Base-by-base conservation (phyloP, 2,888 invertebrate species). In the Eumerus sabulonum region DNA sequence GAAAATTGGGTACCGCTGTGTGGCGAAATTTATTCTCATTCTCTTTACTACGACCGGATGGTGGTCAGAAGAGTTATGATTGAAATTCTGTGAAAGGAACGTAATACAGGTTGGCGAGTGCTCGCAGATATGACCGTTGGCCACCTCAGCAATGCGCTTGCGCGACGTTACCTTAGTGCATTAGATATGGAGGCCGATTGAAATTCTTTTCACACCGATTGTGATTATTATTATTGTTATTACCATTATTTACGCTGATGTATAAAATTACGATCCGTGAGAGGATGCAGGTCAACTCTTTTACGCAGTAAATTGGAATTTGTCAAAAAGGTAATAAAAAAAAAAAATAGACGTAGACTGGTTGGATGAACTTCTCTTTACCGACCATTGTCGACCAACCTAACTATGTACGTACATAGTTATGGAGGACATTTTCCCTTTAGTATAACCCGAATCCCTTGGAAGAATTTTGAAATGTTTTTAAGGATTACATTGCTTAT, bases 21-120 rank as follows among this genome's bases (percentile, higher is more conserved):
- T 54, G 35, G 54, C 53, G 44, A 74, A 79, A 74, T 79, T 64
- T 79, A 79, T 79, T 74, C 70, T 70, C 74, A 56, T 70, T 64
- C 79, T 44, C 74, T 64, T 64, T 60, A 74, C 3, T 27, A 27
- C 27, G 2, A 27, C 59, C 59, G 67, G 79, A 74, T 79, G 79
- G 66, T 79, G 77, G 73, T 68, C 77, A 77, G 51, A 64, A 70
- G 74, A 79, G 64, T 79, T 74, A 74, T 79, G 79, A 79, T 79
- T 79, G 79, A 68, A 68, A 70, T 74, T 40, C 50, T 12, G 53
- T 63, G 63, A 64, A 19, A 40, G 54, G 68, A 74, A 66, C 56
- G 59, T 57, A 27, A 27, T 27, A 79, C 62, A 57, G 11, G 54
- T 66, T 76, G 51, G 60, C 36, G 64, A 40, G 35, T 48, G 36